Conservation (phyloP, 1,140 invertebrate species). For the Dufourea novaeangliae region DNA sequence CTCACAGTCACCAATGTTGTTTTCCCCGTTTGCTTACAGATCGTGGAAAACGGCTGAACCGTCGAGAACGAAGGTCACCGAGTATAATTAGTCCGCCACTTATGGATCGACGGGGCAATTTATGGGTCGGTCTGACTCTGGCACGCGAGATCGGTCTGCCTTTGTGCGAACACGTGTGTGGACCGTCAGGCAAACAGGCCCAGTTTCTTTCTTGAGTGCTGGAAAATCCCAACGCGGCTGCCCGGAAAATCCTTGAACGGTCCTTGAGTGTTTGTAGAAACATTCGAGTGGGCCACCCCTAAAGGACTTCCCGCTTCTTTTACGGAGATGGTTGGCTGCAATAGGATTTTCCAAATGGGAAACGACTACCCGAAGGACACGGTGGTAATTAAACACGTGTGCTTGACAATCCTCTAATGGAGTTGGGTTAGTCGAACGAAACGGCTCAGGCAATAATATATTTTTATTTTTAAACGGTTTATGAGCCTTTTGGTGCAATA, state of each 20-base stretch:
- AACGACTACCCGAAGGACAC: background rate
- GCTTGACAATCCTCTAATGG: background rate
- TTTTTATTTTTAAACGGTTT: too few species aligned
- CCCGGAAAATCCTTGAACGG: conserved; percentile 11
- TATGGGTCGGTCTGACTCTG: background rate
- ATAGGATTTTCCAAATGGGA: conserved; percentile 5
- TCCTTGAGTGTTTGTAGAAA: background rate
- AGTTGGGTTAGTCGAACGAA: too few species aligned
- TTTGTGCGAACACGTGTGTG: conserved; percentile 56
- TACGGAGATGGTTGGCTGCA: background rate
- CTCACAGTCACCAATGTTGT: conserved; percentile 4
- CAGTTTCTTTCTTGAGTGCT: conserved; percentile 18
- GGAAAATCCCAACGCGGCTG: background rate
- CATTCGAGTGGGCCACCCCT: background rate
- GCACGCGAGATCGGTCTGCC: conserved; percentile 33
- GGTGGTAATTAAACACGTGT: background rate
- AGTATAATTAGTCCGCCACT: conserved; percentile 62
- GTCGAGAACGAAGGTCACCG: conserved; percentile 49
- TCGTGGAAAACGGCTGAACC: conserved; percentile 49
- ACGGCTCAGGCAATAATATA: too few species aligned
- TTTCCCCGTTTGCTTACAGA: conserved; percentile 32
- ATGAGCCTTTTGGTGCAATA: too few species aligned
- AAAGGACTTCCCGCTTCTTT: background rate
- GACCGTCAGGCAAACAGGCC: background rate
- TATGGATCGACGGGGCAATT: conserved; percentile 31